Percentiles rank a stretch among this genome's conserved stretches.
phyloP scores from a whole-genome alignment of 2,797 vertebrate genomes.

The Sebastiscus albofasciatus region DNA sequence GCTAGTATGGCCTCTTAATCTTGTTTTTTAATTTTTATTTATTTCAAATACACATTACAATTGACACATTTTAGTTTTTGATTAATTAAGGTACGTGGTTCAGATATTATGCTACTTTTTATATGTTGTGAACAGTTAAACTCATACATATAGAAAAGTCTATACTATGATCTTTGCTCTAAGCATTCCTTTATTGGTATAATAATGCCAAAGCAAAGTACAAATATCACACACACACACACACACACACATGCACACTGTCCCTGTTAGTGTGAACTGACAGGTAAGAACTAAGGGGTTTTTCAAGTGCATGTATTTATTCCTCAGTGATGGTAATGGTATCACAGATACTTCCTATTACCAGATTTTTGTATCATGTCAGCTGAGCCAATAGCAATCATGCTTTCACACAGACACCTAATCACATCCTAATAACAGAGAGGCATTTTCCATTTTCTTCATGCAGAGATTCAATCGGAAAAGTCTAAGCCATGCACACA shows the following conservation, averaged over 20 bases:
- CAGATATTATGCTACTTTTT: background rate
- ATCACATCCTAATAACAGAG: constrained; percentile 25
- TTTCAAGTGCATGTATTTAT: background rate
- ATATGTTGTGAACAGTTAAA: background rate
- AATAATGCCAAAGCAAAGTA: background rate
- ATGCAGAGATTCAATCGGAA: constrained; percentile 28
- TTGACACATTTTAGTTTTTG: background rate
- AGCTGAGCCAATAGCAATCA: constrained; percentile 5
- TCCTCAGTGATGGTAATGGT: background rate
- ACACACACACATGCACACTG: background rate
- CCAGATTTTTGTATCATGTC: background rate
- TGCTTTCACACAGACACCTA: background rate
- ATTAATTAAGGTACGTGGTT: background rate
- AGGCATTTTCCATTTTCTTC: constrained; percentile 15
- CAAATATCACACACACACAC: background rate
- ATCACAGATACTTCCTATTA: constrained; percentile 5
- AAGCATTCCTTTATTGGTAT: background rate
- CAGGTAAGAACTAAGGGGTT: background rate
- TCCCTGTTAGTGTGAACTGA: background rate
- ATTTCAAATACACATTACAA: background rate
- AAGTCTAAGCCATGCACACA: constrained; percentile 31
- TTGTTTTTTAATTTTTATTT: background rate
- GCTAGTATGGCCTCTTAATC: no score
- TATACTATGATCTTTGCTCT: background rate
- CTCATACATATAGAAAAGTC: background rate